Evolutionary conservation across 2,797 vertebrate genomes (phyloP), one percentile per base, ranked within the genome.

Genomic region (Tamandua tetradactyla): DNA sequence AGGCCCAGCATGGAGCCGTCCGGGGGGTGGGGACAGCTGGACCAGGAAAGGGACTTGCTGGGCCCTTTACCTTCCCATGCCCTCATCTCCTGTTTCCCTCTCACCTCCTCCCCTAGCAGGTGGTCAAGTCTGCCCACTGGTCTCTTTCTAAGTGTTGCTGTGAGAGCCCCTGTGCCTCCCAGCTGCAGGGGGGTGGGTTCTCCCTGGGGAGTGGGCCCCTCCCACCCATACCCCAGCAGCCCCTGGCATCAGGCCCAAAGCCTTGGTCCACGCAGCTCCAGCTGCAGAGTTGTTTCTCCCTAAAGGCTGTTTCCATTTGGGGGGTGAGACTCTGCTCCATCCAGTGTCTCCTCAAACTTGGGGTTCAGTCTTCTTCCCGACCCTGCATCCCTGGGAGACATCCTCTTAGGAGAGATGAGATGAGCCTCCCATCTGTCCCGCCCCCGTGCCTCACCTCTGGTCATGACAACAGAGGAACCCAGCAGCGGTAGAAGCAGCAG

Each of bases 391-490:
- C 62, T 66, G 59, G 59, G 0, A 10, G 37, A 25, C 30, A 49
- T 55, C 52, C 40, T 64, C 49, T n/a, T 52, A 6, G 30, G n/a
- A 62, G 79, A 68, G 49, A 13, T 0, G 30, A n/a, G n/a, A n/a
- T n/a, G 20, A 14, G 44, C 3, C 22, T n/a, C 15, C 66, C 18
- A 2, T 52, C 17, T 81, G 61, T 57, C 40, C 79, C 86, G 4
- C 25, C 11, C 42, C 30, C 7, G 8, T 5, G 40, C 72, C 94
- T 97, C 86, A 97, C 95, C 95, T 95, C 95, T 80, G 49, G 74
- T n/a, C 79, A 12, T 42, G 89, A 40, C 1, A 4, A n/a, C 32
- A 2, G 59, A 88, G 72, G 23, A 35, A 20, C n/a, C 12, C 83
- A 86, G 49, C 68, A 47, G 69, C 23, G 8, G 52, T 59, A 74